These are phyloP conservation scores for Schizopygopsis pylzovi DNA, from an alignment of 2,797 vertebrate species.

Conservation along the genomic window DNA sequence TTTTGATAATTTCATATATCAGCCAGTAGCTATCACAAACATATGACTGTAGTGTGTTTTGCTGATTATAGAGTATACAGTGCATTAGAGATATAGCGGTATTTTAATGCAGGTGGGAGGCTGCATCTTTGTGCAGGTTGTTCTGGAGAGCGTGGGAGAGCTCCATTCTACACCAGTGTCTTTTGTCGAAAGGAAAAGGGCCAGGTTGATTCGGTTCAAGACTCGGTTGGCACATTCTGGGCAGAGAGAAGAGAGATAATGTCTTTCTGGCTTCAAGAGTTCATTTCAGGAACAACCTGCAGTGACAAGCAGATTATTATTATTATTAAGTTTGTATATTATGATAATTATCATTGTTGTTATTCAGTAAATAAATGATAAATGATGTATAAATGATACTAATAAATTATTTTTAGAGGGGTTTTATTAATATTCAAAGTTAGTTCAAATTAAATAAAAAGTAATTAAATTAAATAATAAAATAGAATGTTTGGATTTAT, in stretches of 20 bases:
- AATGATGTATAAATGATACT: no score
- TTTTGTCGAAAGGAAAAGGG: constrained; percentile 14
- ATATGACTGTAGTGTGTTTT: not conserved
- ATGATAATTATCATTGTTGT: not conserved
- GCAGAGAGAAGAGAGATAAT: constrained; percentile 45
- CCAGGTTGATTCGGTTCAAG: constrained; percentile 13
- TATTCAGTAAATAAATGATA: not conserved
- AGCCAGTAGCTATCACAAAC: not conserved
- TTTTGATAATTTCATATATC: not conserved
- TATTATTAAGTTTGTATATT: not conserved
- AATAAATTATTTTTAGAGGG: no score
- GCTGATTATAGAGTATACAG: not conserved
- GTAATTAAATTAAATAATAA: not conserved
- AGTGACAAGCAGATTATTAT: not conserved
- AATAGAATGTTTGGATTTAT: not conserved
- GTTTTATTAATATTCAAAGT: not conserved
- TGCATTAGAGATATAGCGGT: not conserved
- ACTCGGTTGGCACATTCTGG: constrained; percentile 33
- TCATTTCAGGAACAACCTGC: constrained; percentile 8
- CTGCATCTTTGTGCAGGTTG: constrained; percentile 14
- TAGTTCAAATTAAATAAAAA: not conserved
- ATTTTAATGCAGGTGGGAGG: constrained; percentile 5
- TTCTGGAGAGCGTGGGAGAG: constrained; percentile 2
- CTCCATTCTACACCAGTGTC: constrained; percentile 10
- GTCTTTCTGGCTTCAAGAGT: constrained; percentile 63